These are phyloP conservation scores for Idris sp. DNA, from an alignment of 1,140 invertebrate genomes.

Conservation along the genomic window DNA sequence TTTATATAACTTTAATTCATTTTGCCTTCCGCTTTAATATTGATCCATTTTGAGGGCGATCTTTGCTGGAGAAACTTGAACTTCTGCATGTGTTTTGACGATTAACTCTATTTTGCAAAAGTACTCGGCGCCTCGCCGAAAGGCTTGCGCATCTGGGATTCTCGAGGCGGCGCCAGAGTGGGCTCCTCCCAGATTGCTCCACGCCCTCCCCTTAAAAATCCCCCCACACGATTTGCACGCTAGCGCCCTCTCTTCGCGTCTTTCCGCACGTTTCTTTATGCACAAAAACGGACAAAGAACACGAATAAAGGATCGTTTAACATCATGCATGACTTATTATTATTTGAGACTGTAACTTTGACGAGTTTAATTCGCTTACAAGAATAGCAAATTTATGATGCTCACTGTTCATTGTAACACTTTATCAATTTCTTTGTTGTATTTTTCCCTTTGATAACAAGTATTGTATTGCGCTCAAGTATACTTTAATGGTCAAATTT, in stretches of 20 bases:
- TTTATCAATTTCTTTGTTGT: too few relatives aligned
- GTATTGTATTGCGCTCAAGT: too few relatives aligned
- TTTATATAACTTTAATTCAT: slow-evolving; percentile 57
- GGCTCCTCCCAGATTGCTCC: slow-evolving; percentile 41
- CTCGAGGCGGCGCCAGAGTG: slow-evolving; percentile 66
- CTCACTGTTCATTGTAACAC: slow-evolving; percentile 20
- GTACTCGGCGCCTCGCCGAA: not conserved
- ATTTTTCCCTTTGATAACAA: too few relatives aligned
- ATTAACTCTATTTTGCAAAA: slow-evolving; percentile 23
- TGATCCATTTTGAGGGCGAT: slow-evolving; percentile 42
- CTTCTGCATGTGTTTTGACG: slow-evolving; percentile 38
- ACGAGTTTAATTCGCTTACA: slow-evolving; percentile 38
- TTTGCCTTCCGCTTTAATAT: slow-evolving; percentile 59
- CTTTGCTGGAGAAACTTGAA: slow-evolving; percentile 53
- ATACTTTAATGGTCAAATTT: too few relatives aligned
- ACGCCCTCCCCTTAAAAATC: slow-evolving; percentile 15
- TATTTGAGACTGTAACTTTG: slow-evolving; percentile 44
- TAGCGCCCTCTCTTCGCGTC: not conserved
- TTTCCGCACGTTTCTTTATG: not conserved
- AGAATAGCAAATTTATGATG: slow-evolving; percentile 40
- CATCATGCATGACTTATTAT: slow-evolving; percentile 57
- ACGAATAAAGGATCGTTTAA: slow-evolving; percentile 60
- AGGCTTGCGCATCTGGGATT: slow-evolving; percentile 45
- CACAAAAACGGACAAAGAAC: slow-evolving; percentile 37
- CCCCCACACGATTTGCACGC: not conserved